Evolutionary conservation across 2,797 vertebrate genomes (phyloP), one percentile per base, ranked within the genome.

Genomic region (Girardinus metallicus): DNA sequence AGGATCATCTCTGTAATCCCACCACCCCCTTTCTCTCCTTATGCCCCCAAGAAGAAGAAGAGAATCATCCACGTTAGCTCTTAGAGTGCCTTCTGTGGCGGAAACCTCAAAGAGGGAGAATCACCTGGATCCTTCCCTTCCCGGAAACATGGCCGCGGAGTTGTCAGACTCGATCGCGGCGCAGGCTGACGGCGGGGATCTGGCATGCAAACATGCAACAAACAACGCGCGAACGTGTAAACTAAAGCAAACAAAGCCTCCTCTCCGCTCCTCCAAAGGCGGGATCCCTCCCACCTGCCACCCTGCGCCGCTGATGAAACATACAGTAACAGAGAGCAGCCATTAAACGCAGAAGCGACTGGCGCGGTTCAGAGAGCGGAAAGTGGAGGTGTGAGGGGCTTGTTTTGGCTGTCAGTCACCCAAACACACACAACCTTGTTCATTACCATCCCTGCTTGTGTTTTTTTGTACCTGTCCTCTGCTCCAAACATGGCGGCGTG

Each of bases 211-310:
- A 95, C 94, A 95, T 86, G 93, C 93, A 92, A 93, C 93, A 94
- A 94, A 95, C 94, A 94, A 94, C 91, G 68, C 90, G 92, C 90
- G 86, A 92, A 89, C 93, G 79, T 94, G 94, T 95, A 95, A 96
- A 95, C 94, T 94, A 95, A 95, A 94, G 93, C 94, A 95, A 96
- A 95, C 95, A 95, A 95, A 95, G 93, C 93, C 92, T 79, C 86
- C 83, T 87, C 85, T 44, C 81, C 72, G 77, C 87, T 90, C 85
- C 94, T 92, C 91, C 90, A 93, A 93, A 93, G 91, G 90, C 91
- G 51, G 92, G 90, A 93, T 91, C 89, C 92, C 92, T 94, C 93
- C 94, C 93, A 93, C 93, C 94, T 94, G 93, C 93, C 92, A 93
- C 90, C 89, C 88, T 77, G 84, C 86, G 86, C 91, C 77, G 85